These are phyloP conservation scores for Haemorhous mexicanus DNA, from an alignment of 2,113 vertebrate species.

Conservation along the genomic window DNA sequence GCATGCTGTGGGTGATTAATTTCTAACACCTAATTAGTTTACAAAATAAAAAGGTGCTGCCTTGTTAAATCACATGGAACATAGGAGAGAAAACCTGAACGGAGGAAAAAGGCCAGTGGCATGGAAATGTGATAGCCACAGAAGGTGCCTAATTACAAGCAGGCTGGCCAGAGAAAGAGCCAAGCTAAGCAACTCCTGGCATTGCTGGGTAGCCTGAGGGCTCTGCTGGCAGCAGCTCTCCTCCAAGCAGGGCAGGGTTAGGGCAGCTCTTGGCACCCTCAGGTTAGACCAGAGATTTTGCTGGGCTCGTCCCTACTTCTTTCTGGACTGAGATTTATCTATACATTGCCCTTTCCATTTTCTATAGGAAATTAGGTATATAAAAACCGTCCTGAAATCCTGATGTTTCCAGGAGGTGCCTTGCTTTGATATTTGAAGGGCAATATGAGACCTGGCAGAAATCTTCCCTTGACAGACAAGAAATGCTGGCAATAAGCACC, in stretches of 20 bases:
- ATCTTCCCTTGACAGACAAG: neutral
- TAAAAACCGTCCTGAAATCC: neutral
- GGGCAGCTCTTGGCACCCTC: neutral
- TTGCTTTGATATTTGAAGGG: constrained; percentile 26
- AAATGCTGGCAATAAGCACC: neutral
- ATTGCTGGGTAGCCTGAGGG: neutral
- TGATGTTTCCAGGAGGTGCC: neutral
- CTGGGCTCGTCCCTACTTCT: neutral
- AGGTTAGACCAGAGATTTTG: neutral
- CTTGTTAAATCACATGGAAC: neutral
- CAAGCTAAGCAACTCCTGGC: neutral
- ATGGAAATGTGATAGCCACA: neutral
- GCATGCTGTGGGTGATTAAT: neutral
- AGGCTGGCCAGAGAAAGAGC: neutral
- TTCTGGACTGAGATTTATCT: neutral
- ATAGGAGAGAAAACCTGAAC: neutral
- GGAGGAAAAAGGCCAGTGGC: neutral
- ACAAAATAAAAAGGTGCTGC: neutral
- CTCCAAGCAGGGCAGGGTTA: neutral
- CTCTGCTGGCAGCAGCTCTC: neutral
- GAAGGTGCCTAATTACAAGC: neutral
- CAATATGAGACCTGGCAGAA: neutral
- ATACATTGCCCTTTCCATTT: neutral
- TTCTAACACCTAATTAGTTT: neutral
- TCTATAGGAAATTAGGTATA: neutral